Evolutionary conservation across 2,797 vertebrate genomes (phyloP).

Genomic region (Dryobates pubescens): DNA sequence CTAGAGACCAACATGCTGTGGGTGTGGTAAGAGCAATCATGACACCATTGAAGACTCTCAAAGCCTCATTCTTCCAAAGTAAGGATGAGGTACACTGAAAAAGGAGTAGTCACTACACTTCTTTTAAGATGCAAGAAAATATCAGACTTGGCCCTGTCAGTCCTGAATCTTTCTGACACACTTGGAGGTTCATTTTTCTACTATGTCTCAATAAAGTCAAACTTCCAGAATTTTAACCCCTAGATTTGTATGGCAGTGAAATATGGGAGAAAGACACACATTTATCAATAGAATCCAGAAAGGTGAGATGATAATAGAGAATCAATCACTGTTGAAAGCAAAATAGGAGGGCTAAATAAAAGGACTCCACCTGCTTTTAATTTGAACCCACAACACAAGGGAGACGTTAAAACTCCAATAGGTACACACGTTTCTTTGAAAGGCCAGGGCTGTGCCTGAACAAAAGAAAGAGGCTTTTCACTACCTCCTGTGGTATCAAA

Average conservation of each 20-base stretch:
- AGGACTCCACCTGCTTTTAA: slow-evolving; percentile 14
- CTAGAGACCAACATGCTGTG: background rate
- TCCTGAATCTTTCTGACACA: background rate
- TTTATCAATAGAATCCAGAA: background rate
- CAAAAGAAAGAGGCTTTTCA: slow-evolving; percentile 46
- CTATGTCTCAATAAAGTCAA: background rate
- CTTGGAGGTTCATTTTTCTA: background rate
- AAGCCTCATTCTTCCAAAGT: background rate
- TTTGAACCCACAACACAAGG: slow-evolving; percentile 2
- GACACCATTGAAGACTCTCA: background rate
- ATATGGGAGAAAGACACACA: background rate
- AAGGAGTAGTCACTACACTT: background rate
- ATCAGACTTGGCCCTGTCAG: background rate
- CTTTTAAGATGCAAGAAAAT: background rate
- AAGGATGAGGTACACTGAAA: background rate
- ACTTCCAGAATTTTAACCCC: slow-evolving; percentile 7
- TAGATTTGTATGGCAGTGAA: background rate
- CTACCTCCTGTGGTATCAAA: slow-evolving; percentile 48
- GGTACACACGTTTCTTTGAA: slow-evolving; percentile 19
- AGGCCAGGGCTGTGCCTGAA: slow-evolving; percentile 15
- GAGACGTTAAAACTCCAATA: slow-evolving; percentile 52
- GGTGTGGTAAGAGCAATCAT: background rate
- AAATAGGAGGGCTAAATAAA: slow-evolving; percentile 53
- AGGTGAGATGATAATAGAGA: background rate
- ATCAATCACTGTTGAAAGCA: background rate